Conservation (phyloP, 1,140 invertebrate genomes). For the Macrobrachium rosenbergii region DNA sequence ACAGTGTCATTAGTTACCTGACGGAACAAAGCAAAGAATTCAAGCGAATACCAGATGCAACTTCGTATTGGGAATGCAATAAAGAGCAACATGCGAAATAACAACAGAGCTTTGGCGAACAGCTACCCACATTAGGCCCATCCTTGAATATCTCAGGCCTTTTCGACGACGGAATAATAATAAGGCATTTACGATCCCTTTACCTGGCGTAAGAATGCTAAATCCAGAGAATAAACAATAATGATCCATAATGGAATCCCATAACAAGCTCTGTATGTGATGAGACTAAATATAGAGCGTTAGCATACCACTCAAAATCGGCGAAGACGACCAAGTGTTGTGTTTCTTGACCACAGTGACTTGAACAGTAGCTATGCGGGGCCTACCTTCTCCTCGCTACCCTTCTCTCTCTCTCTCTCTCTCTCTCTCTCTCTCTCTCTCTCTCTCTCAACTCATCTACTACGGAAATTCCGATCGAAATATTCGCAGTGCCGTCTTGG, state of each 20-base stretch:
- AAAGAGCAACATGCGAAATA: not conserved
- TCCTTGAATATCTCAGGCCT: not conserved
- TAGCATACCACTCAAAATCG: not conserved
- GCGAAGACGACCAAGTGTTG: not conserved
- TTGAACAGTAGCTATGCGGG: not conserved
- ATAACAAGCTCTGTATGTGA: too few relatives aligned
- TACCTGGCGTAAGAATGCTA: too few relatives aligned
- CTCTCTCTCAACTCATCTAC: not conserved
- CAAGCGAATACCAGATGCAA: too few relatives aligned
- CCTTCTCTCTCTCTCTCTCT: constrained; percentile 1
- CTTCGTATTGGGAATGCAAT: not conserved
- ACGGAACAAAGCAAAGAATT: too few relatives aligned
- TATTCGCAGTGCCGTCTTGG: not conserved
- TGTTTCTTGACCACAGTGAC: not conserved
- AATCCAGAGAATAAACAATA: too few relatives aligned
- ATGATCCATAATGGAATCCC: too few relatives aligned
- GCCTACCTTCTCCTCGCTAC: not conserved
- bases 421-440: not conserved
- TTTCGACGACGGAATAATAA: too few relatives aligned
- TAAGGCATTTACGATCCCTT: too few relatives aligned
- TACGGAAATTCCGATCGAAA: not conserved
- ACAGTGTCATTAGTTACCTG: too few relatives aligned
- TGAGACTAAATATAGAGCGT: too few relatives aligned
- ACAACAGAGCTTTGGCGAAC: not conserved
- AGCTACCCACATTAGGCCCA: constrained; percentile 6